Percentiles rank a stretch among this genome's conserved stretches.
These are phyloP conservation scores for Psittacus erithacus DNA, from an alignment of 2,113 vertebrate genomes.

Conservation along the genomic window DNA sequence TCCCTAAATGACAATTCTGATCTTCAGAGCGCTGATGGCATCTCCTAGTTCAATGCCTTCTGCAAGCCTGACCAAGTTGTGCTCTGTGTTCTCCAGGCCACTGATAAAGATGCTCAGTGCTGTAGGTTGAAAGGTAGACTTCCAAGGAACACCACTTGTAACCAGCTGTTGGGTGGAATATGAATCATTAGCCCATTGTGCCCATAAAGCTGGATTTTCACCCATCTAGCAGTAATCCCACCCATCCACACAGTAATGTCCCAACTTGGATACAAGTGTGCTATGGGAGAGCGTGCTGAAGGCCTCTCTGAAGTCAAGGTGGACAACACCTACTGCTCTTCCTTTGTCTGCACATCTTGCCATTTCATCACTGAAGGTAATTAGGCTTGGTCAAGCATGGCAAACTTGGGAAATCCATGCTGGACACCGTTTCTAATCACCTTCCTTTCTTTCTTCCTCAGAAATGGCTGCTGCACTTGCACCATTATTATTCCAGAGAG, in stretches of 20 bases:
- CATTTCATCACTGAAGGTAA: not conserved
- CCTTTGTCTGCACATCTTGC: not conserved
- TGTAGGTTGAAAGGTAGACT: not conserved
- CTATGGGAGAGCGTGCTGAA: not conserved
- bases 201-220: not conserved
- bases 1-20: not conserved
- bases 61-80: not conserved
- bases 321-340: not conserved
- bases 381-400: not conserved
- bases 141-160: not conserved
- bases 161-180: not conserved
- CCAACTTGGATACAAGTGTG: not conserved
- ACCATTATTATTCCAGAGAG: not conserved
- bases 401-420: not conserved
- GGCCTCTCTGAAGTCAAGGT: not conserved
- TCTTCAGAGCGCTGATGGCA: not conserved
- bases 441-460: not conserved
- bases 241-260: not conserved
- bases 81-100: not conserved
- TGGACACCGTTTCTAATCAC: not conserved
- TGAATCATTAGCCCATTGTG: not conserved
- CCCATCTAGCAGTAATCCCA: not conserved
- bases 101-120: not conserved
- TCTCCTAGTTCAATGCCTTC: not conserved
- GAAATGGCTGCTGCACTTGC: not conserved